Conservation (phyloP, 2,797 vertebrate species). For the Melanotaenia boesemani region DNA sequence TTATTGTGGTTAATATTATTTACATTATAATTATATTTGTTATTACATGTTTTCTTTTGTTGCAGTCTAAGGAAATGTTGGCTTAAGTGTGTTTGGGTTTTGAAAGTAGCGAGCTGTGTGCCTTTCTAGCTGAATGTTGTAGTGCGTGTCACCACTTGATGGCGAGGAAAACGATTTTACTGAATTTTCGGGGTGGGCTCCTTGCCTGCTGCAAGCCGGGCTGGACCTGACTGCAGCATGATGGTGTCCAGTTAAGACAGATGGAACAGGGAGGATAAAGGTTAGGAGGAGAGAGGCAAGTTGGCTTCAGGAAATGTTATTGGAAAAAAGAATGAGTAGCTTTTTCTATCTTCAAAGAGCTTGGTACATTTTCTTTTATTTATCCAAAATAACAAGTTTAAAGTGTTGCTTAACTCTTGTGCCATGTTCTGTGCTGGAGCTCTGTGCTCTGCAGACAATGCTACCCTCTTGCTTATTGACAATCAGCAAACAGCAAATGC, state of each 20-base stretch:
- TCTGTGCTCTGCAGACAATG: slow-evolving; percentile 18
- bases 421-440: slow-evolving; percentile 27
- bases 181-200: slow-evolving; percentile 63
- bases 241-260: slow-evolving; percentile 26
- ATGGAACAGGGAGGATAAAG: slow-evolving; percentile 15
- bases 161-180: slow-evolving; percentile 65
- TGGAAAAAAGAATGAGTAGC: slow-evolving; percentile 25
- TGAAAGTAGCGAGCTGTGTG: slow-evolving; percentile 76
- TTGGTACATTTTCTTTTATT: slow-evolving; percentile 68
- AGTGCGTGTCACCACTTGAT: slow-evolving; percentile 24
- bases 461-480: slow-evolving; percentile 68
- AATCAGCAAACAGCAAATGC: slow-evolving; percentile 67
- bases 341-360: slow-evolving; percentile 54
- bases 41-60: slow-evolving; percentile 57
- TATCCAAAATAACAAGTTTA: slow-evolving; percentile 55
- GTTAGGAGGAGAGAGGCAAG: slow-evolving; percentile 41
- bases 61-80: slow-evolving; percentile 72
- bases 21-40: slow-evolving; percentile 67
- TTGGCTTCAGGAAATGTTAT: slow-evolving; percentile 51
- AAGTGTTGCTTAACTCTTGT: slow-evolving; percentile 36
- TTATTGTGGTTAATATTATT: slow-evolving; percentile 87
- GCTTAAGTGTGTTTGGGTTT: slow-evolving; percentile 81
- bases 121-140: slow-evolving; percentile 83
- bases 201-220: slow-evolving; percentile 85
- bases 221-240: slow-evolving; percentile 86